Conservation (phyloP, 2,888 invertebrate genomes). For the Campoplex capitator region DNA sequence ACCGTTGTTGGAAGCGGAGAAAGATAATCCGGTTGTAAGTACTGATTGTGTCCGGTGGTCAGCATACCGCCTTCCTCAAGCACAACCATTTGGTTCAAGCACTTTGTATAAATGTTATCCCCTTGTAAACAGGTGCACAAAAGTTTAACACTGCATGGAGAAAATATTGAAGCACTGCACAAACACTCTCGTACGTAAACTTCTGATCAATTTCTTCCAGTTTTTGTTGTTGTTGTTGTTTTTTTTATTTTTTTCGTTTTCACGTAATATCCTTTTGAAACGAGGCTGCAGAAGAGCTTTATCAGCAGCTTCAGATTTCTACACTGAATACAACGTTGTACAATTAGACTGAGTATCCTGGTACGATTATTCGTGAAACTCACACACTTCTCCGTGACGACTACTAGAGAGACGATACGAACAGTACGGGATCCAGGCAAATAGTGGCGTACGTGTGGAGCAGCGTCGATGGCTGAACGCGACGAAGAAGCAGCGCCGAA, state of each 20-base stretch:
- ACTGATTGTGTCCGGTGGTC: slow-evolving; percentile 96
- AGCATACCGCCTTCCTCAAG: slow-evolving; percentile 96
- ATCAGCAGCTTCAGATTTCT: background rate
- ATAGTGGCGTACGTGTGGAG: slow-evolving; percentile 76
- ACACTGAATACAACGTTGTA: slow-evolving; percentile 33
- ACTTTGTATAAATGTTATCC: slow-evolving; percentile 60
- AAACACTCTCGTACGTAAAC: slow-evolving; percentile 53
- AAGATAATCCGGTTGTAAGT: slow-evolving; percentile 98
- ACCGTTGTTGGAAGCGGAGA: slow-evolving; percentile 97
- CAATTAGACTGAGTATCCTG: slow-evolving; percentile 9
- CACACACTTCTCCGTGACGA: slow-evolving; percentile 42
- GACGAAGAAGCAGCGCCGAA: slow-evolving; percentile 71
- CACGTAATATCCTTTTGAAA: slow-evolving; percentile 53
- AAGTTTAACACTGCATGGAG: slow-evolving; percentile 40
- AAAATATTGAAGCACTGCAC: slow-evolving; percentile 54
- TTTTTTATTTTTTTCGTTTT: background rate
- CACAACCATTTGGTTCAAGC: slow-evolving; percentile 91
- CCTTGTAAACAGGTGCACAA: slow-evolving; percentile 52
- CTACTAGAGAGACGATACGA: slow-evolving; percentile 71
- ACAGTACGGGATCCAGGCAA: slow-evolving; percentile 79
- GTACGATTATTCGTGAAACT: background rate
- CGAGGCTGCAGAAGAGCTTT: slow-evolving; percentile 8
- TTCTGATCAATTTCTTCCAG: slow-evolving; percentile 23
- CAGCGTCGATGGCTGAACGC: slow-evolving; percentile 70
- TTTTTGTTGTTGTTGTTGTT: background rate